These are phyloP conservation scores for Drosophila subpulchrella DNA, from an alignment of 1,140 invertebrate species.

Conservation along the genomic window DNA sequence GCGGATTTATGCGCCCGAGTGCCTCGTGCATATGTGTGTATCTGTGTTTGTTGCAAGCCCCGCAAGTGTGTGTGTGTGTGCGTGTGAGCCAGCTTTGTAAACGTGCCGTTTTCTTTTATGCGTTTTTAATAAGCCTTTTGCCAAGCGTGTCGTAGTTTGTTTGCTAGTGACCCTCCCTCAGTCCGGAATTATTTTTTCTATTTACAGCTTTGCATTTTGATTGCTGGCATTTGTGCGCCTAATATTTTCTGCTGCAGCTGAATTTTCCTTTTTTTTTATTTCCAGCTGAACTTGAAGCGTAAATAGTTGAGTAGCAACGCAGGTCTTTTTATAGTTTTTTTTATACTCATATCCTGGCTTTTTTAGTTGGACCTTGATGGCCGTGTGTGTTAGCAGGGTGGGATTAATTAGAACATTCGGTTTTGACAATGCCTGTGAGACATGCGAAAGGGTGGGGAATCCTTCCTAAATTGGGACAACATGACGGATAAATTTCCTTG, in stretches of 20 bases:
- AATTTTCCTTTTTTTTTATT: slow-evolving; percentile 26
- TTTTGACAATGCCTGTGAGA: background rate
- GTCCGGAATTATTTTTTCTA: slow-evolving; percentile 38
- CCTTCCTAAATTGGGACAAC: background rate
- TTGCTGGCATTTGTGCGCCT: slow-evolving; percentile 68
- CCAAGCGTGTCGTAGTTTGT: slow-evolving; percentile 69
- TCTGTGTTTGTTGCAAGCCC: slow-evolving; percentile 16
- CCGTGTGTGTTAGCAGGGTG: slow-evolving; percentile 15
- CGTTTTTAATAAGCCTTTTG: slow-evolving; percentile 82
- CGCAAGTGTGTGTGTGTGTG: slow-evolving; percentile 31
- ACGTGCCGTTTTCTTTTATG: slow-evolving; percentile 81
- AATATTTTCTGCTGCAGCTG: slow-evolving; percentile 41
- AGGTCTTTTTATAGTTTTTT: slow-evolving; percentile 39
- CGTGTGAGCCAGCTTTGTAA: slow-evolving; percentile 70
- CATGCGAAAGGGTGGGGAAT: background rate
- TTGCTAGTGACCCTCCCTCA: slow-evolving; percentile 41
- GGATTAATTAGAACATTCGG: slow-evolving; percentile 37
- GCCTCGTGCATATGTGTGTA: slow-evolving; percentile 47
- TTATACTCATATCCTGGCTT: background rate
- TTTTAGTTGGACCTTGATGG: slow-evolving; percentile 12
- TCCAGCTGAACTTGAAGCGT: slow-evolving; percentile 66
- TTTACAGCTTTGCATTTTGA: slow-evolving; percentile 72
- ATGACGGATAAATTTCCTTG: background rate
- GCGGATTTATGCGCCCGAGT: slow-evolving; percentile 82
- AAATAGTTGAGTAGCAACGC: slow-evolving; percentile 51